phyloP scores from a whole-genome alignment of 2,888 invertebrate species.

The Napeogenes sylphis region DNA sequence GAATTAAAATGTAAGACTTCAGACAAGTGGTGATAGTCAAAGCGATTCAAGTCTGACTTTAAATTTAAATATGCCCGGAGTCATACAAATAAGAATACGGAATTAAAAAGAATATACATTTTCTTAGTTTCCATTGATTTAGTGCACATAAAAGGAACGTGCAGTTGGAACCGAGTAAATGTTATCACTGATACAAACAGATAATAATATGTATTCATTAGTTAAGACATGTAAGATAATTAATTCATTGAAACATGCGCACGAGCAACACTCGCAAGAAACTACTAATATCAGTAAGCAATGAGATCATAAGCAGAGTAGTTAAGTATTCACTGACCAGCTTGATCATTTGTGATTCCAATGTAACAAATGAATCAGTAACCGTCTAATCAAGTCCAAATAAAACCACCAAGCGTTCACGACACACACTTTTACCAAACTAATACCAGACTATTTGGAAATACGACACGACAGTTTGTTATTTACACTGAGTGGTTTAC shows the following conservation, averaged over 20 bases:
- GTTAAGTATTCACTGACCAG: slow-evolving; percentile 56
- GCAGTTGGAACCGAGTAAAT: neutral
- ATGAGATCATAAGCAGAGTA: slow-evolving; percentile 3
- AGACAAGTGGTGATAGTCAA: too few relatives aligned
- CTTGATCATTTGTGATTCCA: slow-evolving; percentile 65
- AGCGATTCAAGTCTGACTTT: too few relatives aligned
- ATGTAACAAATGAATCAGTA: slow-evolving; percentile 45
- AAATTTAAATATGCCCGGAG: too few relatives aligned
- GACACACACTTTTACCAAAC: slow-evolving; percentile 73
- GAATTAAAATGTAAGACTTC: too few relatives aligned
- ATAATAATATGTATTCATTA: slow-evolving; percentile 2
- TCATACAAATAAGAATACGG: too few relatives aligned
- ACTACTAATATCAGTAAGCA: neutral
- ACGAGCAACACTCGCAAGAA: neutral
- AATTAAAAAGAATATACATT: too few relatives aligned
- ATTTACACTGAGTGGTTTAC: slow-evolving; percentile 59
- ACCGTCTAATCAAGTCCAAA: slow-evolving; percentile 63
- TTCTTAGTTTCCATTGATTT: neutral
- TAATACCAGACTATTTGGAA: slow-evolving; percentile 66
- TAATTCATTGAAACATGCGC: slow-evolving; percentile 8
- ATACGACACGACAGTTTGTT: slow-evolving; percentile 66
- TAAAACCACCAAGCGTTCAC: slow-evolving; percentile 67
- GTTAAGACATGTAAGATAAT: slow-evolving; percentile 4
- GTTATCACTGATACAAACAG: slow-evolving; percentile 4
- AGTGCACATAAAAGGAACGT: neutral